Evolutionary conservation across 1,140 invertebrate genomes (phyloP), one percentile per base, ranked within the genome.

Genomic region (Drosophila prosaltans): DNA sequence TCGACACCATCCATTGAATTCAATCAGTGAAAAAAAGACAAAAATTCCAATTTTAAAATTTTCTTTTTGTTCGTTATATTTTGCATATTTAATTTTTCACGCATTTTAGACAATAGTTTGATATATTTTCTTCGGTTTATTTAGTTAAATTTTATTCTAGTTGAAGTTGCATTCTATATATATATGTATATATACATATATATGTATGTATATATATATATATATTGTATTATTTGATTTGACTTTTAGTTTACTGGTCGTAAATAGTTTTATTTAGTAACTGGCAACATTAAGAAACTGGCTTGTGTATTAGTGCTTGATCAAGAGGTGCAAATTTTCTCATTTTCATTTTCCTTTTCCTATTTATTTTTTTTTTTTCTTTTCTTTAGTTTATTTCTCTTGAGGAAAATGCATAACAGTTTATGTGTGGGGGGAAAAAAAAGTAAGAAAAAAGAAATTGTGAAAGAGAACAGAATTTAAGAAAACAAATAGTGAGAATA

Each of bases 101-200:
- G 69, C 70, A 48, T 60, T 60, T 21, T 54, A 78, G 74, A 86
- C 82, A 81, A 72, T 86, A 81, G 66, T 69, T 74, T 81, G 55
- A 60, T 28, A 28, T 55, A 65, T 54, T 58, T 62, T 69, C 40
- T 54, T 59, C 72, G 60, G 55, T 77, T 67, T 78, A 48, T 55
- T 55, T 74, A 26, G 45, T 80, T 72, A 64, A 43, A 16, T 67
- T 75, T 69, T 48, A 69, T 39, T 60, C 66, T 76, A 77, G 61
- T 61, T 65, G 70, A 77, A 71, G 74, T 57, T 70, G 70, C 62
- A 71, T 61, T 77, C 54, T 48, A 41, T 40, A 65, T 39, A 40
- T 60, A 8, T 57, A 32, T 57, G n/a, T 60, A 61, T 9, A 30
- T 30, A 30, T 57, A 40, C 30, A 65, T 39, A 16, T 59, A 6